Base-by-base conservation (phyloP, 2,113 vertebrate species). In the Corythoichthys intestinalis region DNA sequence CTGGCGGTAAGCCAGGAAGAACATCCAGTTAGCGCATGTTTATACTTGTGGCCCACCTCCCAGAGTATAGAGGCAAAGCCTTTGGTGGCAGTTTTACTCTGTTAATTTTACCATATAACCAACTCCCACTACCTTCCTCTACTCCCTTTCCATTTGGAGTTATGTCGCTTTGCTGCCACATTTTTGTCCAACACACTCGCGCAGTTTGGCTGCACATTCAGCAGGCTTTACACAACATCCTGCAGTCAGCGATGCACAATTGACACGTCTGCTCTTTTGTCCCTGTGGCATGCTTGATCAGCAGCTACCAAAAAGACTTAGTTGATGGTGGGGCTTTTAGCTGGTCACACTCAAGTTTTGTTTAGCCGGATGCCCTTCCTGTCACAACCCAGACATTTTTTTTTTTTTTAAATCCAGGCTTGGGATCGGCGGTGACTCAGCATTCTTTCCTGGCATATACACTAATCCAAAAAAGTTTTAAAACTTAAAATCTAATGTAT, bases 1-100 rank as follows among this genome's bases (percentile, higher is more conserved):
- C 70, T 83, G 82, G 79, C 76, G 39, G 2, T 35, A 67, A 12
- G 76, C 70, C 74, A 76, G 46, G 8, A 57, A 1, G 10, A 60
- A 70, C 46, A 67, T 28, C 61, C 49, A 74, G 65, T 77, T 28
- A 75, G 53, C 46, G 20, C 20, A 66, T 20, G 28, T 63, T 65
- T 66, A 69, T 41, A 71, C 58, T 53, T 74, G 35, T 12, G 20
- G 48, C 35, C 52, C 0, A 0, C 69, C 59, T 70, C n/a, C 56
- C 11, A 0, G n/a, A n/a, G 10, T 60, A 11, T n/a, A 9, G 17
- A 65, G 68, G 56, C 7, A 65, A 62, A 72, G 8, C 28, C 37
- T 56, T 58, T 15, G 7, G 2, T 65, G 17, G 37, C 39, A 38
- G 4, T 17, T 37, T 15, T 3, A 62, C 39, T 46, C n/a, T 11